Conservation (phyloP, 2,797 vertebrate species). For the Gobio occitaniae region DNA sequence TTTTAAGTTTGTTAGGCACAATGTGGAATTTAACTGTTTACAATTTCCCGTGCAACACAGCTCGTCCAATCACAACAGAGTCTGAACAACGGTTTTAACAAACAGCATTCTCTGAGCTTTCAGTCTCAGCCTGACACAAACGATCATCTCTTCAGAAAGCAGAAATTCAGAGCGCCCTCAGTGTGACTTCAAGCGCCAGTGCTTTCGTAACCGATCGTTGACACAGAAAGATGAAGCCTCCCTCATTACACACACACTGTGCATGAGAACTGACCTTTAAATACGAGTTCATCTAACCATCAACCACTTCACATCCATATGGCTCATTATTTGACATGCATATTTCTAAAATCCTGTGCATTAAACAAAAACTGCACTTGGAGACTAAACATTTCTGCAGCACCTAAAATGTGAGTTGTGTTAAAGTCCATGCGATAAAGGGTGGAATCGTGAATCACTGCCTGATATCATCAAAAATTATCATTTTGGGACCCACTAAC, state of each 20-base stretch:
- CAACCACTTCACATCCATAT: not conserved
- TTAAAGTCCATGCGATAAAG: not conserved
- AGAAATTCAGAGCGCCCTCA: not conserved
- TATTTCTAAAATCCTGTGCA: not conserved
- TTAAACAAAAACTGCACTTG: not conserved
- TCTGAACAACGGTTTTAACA: not conserved
- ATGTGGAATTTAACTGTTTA: not conserved
- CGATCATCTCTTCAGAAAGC: not conserved
- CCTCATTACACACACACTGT: constrained; percentile 2
- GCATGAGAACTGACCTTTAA: constrained; percentile 2
- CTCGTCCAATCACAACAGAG: not conserved
- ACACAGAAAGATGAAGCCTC: not conserved
- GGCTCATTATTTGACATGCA: not conserved
- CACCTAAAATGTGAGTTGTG: not conserved
- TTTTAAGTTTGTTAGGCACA: not conserved
- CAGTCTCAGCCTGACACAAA: not conserved
- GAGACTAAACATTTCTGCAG: not conserved
- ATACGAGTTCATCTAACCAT: not conserved
- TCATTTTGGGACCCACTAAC: not conserved
- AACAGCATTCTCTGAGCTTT: not conserved
- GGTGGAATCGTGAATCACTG: constrained; percentile 22
- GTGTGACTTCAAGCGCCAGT: too few species aligned
- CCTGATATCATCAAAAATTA: constrained; percentile 8
- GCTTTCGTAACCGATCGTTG: not conserved
- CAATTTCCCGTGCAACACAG: not conserved